Evolutionary conservation across 2,797 vertebrate genomes (phyloP).

Genomic region (Hapalemur alaotrensis): DNA sequence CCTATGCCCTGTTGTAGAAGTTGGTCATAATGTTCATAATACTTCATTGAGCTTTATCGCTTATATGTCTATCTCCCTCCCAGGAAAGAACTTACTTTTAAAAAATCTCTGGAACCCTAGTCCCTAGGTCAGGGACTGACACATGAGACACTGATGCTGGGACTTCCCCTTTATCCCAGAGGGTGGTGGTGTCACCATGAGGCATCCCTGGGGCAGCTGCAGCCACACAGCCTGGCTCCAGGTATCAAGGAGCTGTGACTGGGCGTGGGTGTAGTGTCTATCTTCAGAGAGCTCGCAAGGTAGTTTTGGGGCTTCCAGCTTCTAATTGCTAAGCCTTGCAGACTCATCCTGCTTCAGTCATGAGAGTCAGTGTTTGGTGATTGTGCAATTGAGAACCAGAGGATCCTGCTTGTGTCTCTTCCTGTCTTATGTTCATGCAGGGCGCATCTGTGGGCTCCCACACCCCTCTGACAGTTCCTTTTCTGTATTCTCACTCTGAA

Average conservation of each 20-base stretch:
- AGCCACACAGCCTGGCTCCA: background rate
- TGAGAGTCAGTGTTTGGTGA: background rate
- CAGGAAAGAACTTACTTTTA: background rate
- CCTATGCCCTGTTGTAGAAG: background rate
- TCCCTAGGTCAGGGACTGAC: background rate
- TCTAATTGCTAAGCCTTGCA: background rate
- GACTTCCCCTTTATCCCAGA: background rate
- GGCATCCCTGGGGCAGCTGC: background rate
- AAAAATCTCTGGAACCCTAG: background rate
- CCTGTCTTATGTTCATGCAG: background rate
- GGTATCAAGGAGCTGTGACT: background rate
- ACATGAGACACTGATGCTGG: background rate
- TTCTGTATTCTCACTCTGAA: background rate
- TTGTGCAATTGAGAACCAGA: background rate
- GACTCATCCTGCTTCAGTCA: background rate
- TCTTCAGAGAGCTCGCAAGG: background rate
- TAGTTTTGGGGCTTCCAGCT: background rate
- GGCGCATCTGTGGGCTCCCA: background rate
- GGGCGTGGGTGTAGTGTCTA: background rate
- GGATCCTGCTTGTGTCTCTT: background rate
- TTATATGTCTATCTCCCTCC: background rate
- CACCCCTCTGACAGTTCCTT: background rate
- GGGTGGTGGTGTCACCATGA: background rate
- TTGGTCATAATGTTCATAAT: background rate
- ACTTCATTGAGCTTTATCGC: background rate